These are phyloP conservation scores for Mercenaria mercenaria DNA, from an alignment of 1,140 invertebrate genomes.

Conservation along the genomic window DNA sequence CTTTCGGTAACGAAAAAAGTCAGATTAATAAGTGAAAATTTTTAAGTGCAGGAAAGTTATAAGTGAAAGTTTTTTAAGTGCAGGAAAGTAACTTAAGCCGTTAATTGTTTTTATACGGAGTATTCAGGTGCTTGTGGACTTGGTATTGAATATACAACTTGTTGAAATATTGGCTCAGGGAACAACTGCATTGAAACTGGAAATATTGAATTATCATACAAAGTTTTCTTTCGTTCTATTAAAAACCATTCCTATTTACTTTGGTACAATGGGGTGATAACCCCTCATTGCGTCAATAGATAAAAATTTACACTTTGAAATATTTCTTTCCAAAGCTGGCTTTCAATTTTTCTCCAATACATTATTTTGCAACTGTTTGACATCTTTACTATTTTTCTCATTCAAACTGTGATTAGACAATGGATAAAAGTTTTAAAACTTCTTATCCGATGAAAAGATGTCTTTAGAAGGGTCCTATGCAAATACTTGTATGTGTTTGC, in stretches of 20 bases:
- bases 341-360: slow-evolving; percentile 18
- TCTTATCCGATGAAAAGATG: neutral
- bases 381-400: slow-evolving; percentile 47
- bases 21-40: no score
- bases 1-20: no score
- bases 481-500: slow-evolving; percentile 41
- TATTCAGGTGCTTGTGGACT: neutral
- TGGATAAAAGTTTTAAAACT: slow-evolving; percentile 51
- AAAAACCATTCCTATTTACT: slow-evolving; percentile 8
- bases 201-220: neutral
- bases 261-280: neutral
- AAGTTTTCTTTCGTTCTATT: neutral
- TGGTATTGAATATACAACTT: neutral
- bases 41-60: no score
- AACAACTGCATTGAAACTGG: neutral
- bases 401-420: slow-evolving; percentile 32
- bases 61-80: no score
- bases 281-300: neutral
- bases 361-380: slow-evolving; percentile 53
- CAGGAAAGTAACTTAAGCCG: no score
- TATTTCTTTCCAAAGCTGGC: neutral
- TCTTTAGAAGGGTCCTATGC: slow-evolving; percentile 33
- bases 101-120: no score
- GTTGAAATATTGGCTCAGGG: neutral
- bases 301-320: slow-evolving; percentile 22